Evolutionary conservation across 2,888 invertebrate genomes (phyloP), one percentile per base, ranked within the genome.

Genomic region (Erebia aethiops): DNA sequence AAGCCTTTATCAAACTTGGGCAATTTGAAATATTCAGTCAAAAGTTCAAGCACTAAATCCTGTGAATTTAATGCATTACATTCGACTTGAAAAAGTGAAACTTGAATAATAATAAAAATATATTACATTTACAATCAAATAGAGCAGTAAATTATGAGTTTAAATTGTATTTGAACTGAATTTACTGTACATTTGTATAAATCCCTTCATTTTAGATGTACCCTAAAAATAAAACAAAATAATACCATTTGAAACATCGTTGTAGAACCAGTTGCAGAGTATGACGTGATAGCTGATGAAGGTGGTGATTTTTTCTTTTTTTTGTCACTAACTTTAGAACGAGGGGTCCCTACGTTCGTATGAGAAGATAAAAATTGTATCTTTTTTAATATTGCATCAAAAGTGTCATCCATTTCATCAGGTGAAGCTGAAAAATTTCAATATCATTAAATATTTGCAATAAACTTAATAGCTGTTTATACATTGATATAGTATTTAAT

Each of bases 191-290:
- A 46, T 11, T 4, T n/a, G 13, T n/a, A n/a, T 14, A 35, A 35
- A 11, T 35, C 11, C 11, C 35, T 46, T 58, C 7, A 16, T 26
- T 26, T 54, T 14, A 51, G n/a, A 54, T 54, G 18, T 8, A 18
- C 18, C 16, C 18, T 21, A 11, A 56, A 46, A 52, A 18, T 52
- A 49, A 43, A 67, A n/a, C 16, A 66, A 16, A 54, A 70, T 64
- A 67, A 21, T 65, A 91, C 91, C 88, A 88, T 84, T 64, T 89
- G 86, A 80, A 92, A 91, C 82, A 91, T 82, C 2, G 88, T 88
- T 3, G 87, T 81, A 14, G 91, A 88, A 58, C 91, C 91, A 73
- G 87, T 78, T 2, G 82, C 87, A n/a, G 83, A 77, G 51, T 85
- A 82, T 14, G 89, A 87, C 2, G 77, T 79, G 8, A 84, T 57